Evolutionary conservation across 2,113 vertebrate species (phyloP).

Genomic region (Heterocephalus glaber): DNA sequence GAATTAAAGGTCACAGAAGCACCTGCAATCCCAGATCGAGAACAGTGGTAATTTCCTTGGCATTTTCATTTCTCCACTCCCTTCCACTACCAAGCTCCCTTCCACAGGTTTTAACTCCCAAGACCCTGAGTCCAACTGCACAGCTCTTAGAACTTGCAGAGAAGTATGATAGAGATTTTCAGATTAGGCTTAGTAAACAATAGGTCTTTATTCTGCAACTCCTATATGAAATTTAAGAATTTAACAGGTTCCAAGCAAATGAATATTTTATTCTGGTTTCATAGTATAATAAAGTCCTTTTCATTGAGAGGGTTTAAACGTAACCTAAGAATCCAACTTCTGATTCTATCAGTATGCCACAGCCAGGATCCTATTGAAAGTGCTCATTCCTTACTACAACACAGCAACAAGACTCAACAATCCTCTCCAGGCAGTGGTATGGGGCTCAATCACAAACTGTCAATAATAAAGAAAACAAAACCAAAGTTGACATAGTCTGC

Average conservation of each 20-base stretch:
- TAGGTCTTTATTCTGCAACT: constrained; percentile 62
- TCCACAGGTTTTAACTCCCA: constrained; percentile 22
- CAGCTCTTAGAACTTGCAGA: not conserved
- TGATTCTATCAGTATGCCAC: constrained; percentile 61
- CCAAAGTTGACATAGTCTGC: not conserved
- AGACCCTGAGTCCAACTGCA: not conserved
- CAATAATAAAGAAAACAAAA: constrained; percentile 53
- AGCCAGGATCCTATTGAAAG: constrained; percentile 33
- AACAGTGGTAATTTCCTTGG: constrained; percentile 45
- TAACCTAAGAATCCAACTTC: constrained; percentile 65
- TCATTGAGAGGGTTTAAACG: constrained; percentile 62
- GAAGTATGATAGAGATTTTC: constrained; percentile 64
- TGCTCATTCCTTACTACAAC: constrained; percentile 18
- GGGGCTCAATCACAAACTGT: not conserved
- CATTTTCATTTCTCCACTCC: not conserved
- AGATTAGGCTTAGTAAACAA: constrained; percentile 70
- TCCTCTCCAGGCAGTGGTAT: not conserved
- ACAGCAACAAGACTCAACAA: not conserved
- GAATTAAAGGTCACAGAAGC: constrained; percentile 58
- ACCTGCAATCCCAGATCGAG: constrained; percentile 49
- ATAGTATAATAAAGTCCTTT: constrained; percentile 65
- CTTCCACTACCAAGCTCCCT: constrained; percentile 52
- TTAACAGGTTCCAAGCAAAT: constrained; percentile 71
- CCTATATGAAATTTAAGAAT: constrained; percentile 76
- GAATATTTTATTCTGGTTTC: constrained; percentile 73